Evolutionary conservation across 2,113 vertebrate species (phyloP), one percentile per base, ranked within the genome.

Genomic region (Crotalus viridis): DNA sequence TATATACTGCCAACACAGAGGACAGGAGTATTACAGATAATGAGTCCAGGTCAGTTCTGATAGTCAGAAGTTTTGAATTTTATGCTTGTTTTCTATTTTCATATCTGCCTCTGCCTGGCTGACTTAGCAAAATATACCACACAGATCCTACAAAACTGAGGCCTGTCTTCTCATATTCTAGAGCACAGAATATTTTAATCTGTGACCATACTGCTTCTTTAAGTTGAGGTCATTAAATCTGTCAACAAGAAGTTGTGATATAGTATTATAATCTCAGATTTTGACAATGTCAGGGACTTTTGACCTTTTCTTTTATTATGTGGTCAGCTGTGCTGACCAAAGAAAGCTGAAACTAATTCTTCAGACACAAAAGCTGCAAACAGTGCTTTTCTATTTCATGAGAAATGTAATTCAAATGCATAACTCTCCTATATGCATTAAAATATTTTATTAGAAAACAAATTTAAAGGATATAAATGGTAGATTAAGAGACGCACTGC

Each of bases 221-320:
- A 89, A 33, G n/a, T 92, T 24, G 59, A 91, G 92, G 85, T 2
- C 91, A 91, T 21, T 89, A 52, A 92, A 43, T 54, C 90, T 95
- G 51, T 87, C 94, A 91, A 87, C 88, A 28, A 90, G 26, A 81
- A 57, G 39, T 91, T 22, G 39, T 94, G 92, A 96, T 93, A 64
- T 93, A 88, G 64, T 52, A 87, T 19, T 55, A 90, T 28, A 59
- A 4, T 90, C n/a, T 93, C 90, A 94, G 85, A 89, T 95, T 89
- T 89, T 95, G 95, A 95, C 95, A 94, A 89, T 90, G 91, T 59
- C 93, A 92, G 92, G 92, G 94, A 95, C 94, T 91, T 89, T 1
- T 94, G 93, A 94, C 91, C 90, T 92, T 95, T 59, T 46, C 56
- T 88, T 87, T 92, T 55, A 26, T 64, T 94, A 92, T 26, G 46